These are phyloP conservation scores for Drosophila lini DNA, from an alignment of 1,140 invertebrate genomes.

Conservation along the genomic window DNA sequence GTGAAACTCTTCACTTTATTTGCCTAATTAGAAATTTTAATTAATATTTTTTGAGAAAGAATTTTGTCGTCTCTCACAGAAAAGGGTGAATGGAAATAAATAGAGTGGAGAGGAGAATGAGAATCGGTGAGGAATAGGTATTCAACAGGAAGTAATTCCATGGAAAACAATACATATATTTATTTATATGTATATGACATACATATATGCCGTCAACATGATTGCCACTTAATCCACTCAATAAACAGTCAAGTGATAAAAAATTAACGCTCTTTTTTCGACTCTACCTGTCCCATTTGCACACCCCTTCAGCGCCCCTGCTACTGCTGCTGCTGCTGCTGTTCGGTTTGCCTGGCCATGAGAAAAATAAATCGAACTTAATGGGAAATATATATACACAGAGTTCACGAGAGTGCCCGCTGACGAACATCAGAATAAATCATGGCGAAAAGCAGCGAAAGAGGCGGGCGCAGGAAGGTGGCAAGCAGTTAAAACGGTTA, in stretches of 20 bases:
- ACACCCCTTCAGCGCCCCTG: neutral
- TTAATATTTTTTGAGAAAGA: conserved; percentile 34
- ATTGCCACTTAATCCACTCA: conserved; percentile 45
- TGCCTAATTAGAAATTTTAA: conserved; percentile 41
- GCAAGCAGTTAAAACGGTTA: conserved; percentile 18
- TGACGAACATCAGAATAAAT: conserved; percentile 21
- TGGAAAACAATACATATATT: conserved; percentile 6
- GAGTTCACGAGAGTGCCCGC: conserved; percentile 14
- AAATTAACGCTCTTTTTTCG: conserved; percentile 31
- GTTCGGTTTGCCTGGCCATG: conserved; percentile 4
- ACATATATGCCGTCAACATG: conserved; percentile 17
- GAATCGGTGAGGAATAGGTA: neutral
- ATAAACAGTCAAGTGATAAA: conserved; percentile 45
- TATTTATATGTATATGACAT: neutral
- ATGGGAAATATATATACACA: conserved; percentile 20
- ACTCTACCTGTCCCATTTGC: neutral
- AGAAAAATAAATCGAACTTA: conserved; percentile 26
- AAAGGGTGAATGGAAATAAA: neutral
- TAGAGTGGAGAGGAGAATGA: neutral
- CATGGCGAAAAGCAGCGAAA: conserved; percentile 17
- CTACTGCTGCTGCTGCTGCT: neutral
- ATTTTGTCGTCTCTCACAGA: neutral
- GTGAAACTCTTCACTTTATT: conserved; percentile 18
- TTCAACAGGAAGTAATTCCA: conserved; percentile 21
- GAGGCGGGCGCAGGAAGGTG: neutral